Conservation (phyloP, 2,113 vertebrate species). For the Nothobranchius furzeri region DNA sequence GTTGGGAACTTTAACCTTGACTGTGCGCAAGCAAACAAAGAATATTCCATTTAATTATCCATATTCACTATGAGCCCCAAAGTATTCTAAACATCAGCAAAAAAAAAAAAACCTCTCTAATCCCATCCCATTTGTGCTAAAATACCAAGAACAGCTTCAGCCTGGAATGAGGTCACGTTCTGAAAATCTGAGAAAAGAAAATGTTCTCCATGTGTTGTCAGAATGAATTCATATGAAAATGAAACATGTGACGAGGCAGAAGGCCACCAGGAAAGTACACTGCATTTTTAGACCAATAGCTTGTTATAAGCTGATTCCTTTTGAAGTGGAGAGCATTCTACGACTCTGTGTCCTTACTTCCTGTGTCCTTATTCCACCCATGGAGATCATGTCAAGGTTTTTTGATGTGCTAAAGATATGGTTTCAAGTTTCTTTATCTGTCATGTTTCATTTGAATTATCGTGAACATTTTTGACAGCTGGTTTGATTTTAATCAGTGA, state of each 20-base stretch:
- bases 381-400: not conserved
- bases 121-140: constrained; percentile 9
- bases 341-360: not conserved
- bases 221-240: constrained; percentile 11
- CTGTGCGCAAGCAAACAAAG: constrained; percentile 30
- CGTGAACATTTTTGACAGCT: not conserved
- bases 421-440: not conserved
- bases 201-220: not conserved
- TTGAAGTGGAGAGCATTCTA: constrained; percentile 3
- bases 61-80: constrained; percentile 13
- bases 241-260: not conserved
- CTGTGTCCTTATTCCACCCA: not conserved
- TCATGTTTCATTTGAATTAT: not conserved
- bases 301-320: not conserved
- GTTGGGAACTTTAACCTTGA: constrained; percentile 45
- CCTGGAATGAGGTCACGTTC: constrained; percentile 12
- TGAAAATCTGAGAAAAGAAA: not conserved
- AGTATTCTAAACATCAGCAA: constrained; percentile 27
- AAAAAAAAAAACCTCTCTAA: constrained; percentile 18
- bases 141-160: constrained; percentile 7
- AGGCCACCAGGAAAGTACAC: not conserved
- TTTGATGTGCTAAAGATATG: not conserved
- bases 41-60: constrained; percentile 57
- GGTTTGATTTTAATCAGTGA: not conserved
- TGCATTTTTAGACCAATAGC: not conserved